Evolutionary conservation across 2,113 vertebrate genomes (phyloP).

Genomic region (Hystrix cristata): DNA sequence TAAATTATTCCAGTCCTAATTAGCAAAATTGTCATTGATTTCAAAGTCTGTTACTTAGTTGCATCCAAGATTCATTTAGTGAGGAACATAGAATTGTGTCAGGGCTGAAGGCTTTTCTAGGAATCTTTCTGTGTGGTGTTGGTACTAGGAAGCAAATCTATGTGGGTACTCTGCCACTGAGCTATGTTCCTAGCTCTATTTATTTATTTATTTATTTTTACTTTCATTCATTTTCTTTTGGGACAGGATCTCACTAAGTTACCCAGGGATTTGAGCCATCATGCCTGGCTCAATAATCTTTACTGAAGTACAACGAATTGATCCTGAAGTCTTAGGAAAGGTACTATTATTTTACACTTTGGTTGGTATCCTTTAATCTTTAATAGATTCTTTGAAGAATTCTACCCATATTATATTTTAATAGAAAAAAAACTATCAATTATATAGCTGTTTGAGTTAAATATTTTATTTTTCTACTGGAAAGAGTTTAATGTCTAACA

Average conservation of each 20-base stretch:
- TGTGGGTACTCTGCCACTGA: background rate
- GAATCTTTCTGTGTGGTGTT: background rate
- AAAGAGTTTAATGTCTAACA: background rate
- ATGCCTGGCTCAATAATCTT: background rate
- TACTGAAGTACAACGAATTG: background rate
- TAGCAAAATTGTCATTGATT: conserved; percentile 7
- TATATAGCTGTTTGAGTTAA: background rate
- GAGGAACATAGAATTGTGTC: background rate
- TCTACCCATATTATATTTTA: background rate
- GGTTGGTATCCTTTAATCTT: background rate
- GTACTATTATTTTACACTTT: background rate
- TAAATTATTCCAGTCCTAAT: conserved; percentile 9
- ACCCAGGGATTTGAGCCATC: too few relatives aligned
- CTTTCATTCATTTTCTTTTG: background rate
- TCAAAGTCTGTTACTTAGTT: conserved; percentile 46
- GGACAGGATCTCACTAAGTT: background rate
- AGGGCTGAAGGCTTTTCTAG: background rate
- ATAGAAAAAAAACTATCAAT: background rate
- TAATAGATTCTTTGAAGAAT: background rate
- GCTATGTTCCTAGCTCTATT: background rate
- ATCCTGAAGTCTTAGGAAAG: background rate
- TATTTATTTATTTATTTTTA: background rate
- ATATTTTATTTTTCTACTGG: background rate
- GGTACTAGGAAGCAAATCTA: background rate
- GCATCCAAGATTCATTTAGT: background rate